Base-by-base conservation (phyloP, 2,113 vertebrate genomes). In the Aspidoscelis tigris region DNA sequence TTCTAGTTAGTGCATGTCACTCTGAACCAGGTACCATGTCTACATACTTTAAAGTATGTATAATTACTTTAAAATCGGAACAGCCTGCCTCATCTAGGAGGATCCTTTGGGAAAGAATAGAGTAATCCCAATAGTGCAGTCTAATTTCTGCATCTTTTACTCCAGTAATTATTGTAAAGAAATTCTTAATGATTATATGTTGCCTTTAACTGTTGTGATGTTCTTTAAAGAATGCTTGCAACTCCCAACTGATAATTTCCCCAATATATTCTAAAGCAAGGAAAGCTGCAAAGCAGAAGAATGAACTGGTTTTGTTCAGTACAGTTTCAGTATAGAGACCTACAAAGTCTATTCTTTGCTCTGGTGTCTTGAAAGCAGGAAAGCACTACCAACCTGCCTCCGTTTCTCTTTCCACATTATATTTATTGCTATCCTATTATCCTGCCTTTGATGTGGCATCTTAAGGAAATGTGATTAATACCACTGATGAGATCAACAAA, bases 111-210 rank as follows among this genome's bases (percentile, higher is more conserved):
- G 74, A 26, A 50, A 44, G 11, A 20, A 33, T 55, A 26, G 43
- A 1, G 14, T 39, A n/a, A 50, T 7, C 12, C 18, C 2, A 1
- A 8, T 55, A 14, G 33, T 64, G 2, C n/a, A 44, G 39, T 6
- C 16, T 21, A 1, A 0, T 50, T 61, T 71, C 76, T 61, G 50
- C 18, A 4, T 2, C 12, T 39, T 33, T n/a, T 18, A 0, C 0
- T 6, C 39, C 43, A 53, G 41, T 9, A 2, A 64, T 33, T 73
- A 65, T 41, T 43, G 7, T 2, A 0, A 39, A 55, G 24, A 39
- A 1, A 26, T 0, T 0, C 39, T 1, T 21, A 3, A 20, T 26
- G 3, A 5, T 2, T 24, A 3, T 0, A 5, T 0, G 12, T 74
- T n/a, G n/a, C 69, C 73, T 55, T 33, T 18, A 12, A 33, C 1